phyloP scores from a whole-genome alignment of 2,113 vertebrate species.

The Lophura nycthemera region DNA sequence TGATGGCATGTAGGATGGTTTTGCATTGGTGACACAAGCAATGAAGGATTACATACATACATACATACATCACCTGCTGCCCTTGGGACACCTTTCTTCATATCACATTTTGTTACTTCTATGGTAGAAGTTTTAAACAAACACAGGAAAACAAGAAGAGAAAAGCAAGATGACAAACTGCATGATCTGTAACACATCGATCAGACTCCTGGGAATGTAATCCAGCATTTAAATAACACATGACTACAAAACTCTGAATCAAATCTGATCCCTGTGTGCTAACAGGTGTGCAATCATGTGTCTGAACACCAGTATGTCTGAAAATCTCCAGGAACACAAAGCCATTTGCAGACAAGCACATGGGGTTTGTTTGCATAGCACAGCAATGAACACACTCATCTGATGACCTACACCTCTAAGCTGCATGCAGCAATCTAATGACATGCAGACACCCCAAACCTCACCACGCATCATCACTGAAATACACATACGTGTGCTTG shows the following conservation, averaged over 20 bases:
- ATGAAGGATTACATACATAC: conserved; percentile 37
- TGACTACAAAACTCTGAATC: not conserved
- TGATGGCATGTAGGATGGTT: not conserved
- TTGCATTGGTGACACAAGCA: not conserved
- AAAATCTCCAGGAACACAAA: not conserved
- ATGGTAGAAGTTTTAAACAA: conserved; percentile 61
- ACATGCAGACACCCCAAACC: not conserved
- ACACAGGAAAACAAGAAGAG: conserved; percentile 31
- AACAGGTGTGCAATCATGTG: not conserved
- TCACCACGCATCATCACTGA: not conserved
- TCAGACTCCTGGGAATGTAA: conserved; percentile 17
- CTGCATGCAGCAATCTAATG: not conserved
- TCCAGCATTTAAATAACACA: conserved; percentile 47
- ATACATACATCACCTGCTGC: conserved; percentile 17
- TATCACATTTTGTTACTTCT: not conserved
- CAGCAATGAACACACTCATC: accelerated
- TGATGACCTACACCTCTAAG: not conserved
- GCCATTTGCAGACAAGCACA: not conserved
- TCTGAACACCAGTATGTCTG: not conserved
- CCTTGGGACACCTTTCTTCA: not conserved
- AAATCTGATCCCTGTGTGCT: not conserved
- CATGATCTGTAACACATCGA: conserved; percentile 5
- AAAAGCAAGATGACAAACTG: conserved; percentile 53
- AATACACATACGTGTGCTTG: not conserved
- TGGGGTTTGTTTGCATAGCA: not conserved